Evolutionary conservation across 2,797 vertebrate species (phyloP).

Genomic region (Sebastes hubbsi): DNA sequence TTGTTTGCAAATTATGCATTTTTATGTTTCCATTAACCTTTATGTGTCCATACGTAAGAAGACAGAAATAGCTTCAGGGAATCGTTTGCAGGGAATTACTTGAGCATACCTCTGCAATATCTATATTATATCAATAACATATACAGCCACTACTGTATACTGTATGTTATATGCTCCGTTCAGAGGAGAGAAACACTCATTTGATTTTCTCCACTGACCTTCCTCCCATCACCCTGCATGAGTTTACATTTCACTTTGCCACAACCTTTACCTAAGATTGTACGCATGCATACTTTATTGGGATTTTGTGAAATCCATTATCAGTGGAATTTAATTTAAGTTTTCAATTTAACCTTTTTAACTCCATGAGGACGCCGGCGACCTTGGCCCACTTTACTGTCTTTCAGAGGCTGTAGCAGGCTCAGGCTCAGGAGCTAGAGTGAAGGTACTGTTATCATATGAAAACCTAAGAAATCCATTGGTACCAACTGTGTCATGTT

Average conservation of each 20-base stretch:
- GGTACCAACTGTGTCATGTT: too few relatives aligned
- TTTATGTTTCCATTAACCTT: slow-evolving; percentile 42
- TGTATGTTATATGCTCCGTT: not conserved
- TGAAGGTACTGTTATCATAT: too few relatives aligned
- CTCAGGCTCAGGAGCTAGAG: too few relatives aligned
- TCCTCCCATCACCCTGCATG: not conserved
- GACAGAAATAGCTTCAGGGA: slow-evolving; percentile 14
- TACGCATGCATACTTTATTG: not conserved
- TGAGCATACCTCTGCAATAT: not conserved
- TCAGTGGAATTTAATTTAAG: not conserved
- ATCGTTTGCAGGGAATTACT: not conserved
- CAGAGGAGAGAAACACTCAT: not conserved
- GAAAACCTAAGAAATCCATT: too few relatives aligned
- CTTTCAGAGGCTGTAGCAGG: too few relatives aligned
- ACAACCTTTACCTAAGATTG: not conserved
- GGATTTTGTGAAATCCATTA: not conserved
- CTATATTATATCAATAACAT: not conserved
- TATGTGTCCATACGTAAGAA: not conserved
- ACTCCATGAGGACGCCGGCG: too few relatives aligned
- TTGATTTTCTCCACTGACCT: not conserved
- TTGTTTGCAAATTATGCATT: slow-evolving; percentile 22
- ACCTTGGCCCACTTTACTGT: too few relatives aligned
- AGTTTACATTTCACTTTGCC: not conserved
- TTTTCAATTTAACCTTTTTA: not conserved
- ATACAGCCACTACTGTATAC: not conserved